Evolutionary conservation across 2,888 invertebrate species (phyloP), one percentile per base, ranked within the genome.

Genomic region (Sipha maydis): DNA sequence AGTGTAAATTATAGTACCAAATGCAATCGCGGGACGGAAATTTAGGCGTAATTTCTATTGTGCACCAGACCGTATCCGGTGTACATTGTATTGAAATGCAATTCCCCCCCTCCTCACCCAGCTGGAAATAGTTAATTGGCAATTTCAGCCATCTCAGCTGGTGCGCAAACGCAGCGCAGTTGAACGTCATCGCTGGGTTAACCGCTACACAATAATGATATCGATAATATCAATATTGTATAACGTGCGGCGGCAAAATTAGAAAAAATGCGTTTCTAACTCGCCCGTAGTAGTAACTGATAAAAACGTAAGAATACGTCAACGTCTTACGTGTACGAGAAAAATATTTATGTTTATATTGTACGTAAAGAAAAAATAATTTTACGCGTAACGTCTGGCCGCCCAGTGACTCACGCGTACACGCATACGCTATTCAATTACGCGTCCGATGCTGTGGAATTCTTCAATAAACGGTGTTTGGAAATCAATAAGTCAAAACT

Each of bases 401-500:
- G 69, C 3, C n/a, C 1, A 14, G 69, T 48, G 25, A n/a, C 69
- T n/a, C 69, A 11, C 69, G 69, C 17, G 31, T 31, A 9, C n/a
- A 28, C 9, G 14, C 21, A 61, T 28, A 69, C 69, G 28, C 21
- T 67, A 67, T 85, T 85, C 85, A 78, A 85, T 85, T 85, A 78
- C 34, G 76, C 48, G 77, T 78, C 25, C 11, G 67, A 31, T 21
- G 11, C 61, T 17, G 19, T 31, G 80, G 80, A 88, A 82, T 88
- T 82, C 88, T 28, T 67, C 56, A 54, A 67, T 88, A 82, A 80
- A 80, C 80, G 79, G 86, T 61, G 80, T 88, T 88, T 31, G 80
- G 75, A 82, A 82, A 88, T 88, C 80, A 88, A 88, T 88, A 88
- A 88, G 61, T 80, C 82, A 82, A 82, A 34, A 82, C 48, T 48